Evolutionary conservation across 2,797 vertebrate species (phyloP).

Genomic region (Onychomys arenicola): DNA sequence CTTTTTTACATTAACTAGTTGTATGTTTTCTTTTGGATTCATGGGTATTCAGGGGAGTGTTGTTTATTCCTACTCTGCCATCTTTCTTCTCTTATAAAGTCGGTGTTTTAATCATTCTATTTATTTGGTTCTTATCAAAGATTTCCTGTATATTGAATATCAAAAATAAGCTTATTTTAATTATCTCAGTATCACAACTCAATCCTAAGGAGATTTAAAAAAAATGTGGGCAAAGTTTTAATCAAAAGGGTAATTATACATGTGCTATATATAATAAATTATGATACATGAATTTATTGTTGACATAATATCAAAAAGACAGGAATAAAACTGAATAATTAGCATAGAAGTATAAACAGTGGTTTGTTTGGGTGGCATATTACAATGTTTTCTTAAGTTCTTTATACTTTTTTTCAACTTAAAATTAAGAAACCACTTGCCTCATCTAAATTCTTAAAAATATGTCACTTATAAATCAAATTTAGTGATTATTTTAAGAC

Average conservation of each 20-base stretch:
- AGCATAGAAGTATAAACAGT: background rate
- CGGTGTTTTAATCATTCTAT: background rate
- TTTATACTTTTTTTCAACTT: slow-evolving; percentile 42
- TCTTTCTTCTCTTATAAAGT: background rate
- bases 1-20: background rate
- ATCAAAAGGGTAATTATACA: slow-evolving; percentile 29
- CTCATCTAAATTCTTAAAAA: slow-evolving; percentile 25
- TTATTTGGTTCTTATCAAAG: background rate
- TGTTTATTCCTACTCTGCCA: background rate
- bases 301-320: background rate
- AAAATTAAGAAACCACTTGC: background rate
- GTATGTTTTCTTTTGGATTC: background rate
- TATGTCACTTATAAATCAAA: background rate
- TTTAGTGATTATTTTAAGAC: background rate
- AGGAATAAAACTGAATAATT: background rate
- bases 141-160: background rate
- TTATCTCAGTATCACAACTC: background rate
- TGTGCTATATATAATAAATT: slow-evolving; percentile 1
- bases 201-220: background rate
- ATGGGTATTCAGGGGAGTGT: background rate
- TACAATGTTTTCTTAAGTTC: slow-evolving; percentile 27
- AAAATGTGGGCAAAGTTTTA: background rate
- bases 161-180: slow-evolving; percentile 40
- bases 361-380: background rate
- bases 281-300: slow-evolving; percentile 8